A percentile compares a stretch with the other conserved stretches of the same genome.
Conservation (phyloP, 35 echinoderm and acorn worm species). For the Diadema setosum region DNA sequence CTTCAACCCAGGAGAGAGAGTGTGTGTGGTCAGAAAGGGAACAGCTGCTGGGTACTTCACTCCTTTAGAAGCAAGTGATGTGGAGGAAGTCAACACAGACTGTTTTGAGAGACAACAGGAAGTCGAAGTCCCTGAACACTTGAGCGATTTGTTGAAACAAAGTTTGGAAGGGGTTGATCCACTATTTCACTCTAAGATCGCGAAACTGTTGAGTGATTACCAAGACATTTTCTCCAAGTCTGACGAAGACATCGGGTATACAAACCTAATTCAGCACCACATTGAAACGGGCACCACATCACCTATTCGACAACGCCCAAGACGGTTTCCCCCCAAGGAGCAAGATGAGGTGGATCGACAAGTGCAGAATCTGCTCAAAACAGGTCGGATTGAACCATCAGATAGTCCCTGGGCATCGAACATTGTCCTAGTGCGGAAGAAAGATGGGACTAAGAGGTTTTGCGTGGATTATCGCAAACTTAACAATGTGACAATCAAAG, state of each 20-base stretch:
- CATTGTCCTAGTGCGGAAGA: constrained; percentile 55
- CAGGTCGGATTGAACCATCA: constrained; percentile 19
- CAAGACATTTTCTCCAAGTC: constrained; percentile 24
- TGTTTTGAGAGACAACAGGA: neutral
- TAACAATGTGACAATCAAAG: constrained; percentile 4
- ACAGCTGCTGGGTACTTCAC: neutral
- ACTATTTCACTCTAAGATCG: neutral
- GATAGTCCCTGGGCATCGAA: constrained; percentile 43
- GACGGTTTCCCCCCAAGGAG: neutral
- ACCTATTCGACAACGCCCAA: neutral
- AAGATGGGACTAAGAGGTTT: constrained; percentile 49
- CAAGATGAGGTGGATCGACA: constrained; percentile 19
- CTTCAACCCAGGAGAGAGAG: constrained; percentile 1
- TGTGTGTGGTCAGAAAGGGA: neutral
- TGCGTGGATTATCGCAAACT: constrained; percentile 50
- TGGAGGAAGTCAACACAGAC: neutral
- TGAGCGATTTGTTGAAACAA: too few relatives aligned
- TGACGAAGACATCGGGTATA: neutral
- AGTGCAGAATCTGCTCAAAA: neutral
- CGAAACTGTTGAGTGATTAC: neutral
- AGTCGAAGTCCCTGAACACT: too few relatives aligned
- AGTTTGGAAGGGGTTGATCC: too few relatives aligned
- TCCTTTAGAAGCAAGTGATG: too few relatives aligned
- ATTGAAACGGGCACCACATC: neutral
- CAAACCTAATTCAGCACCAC: too few relatives aligned